These are phyloP conservation scores for Scartelaos histophorus DNA, from an alignment of 2,113 vertebrate genomes.

Conservation along the genomic window DNA sequence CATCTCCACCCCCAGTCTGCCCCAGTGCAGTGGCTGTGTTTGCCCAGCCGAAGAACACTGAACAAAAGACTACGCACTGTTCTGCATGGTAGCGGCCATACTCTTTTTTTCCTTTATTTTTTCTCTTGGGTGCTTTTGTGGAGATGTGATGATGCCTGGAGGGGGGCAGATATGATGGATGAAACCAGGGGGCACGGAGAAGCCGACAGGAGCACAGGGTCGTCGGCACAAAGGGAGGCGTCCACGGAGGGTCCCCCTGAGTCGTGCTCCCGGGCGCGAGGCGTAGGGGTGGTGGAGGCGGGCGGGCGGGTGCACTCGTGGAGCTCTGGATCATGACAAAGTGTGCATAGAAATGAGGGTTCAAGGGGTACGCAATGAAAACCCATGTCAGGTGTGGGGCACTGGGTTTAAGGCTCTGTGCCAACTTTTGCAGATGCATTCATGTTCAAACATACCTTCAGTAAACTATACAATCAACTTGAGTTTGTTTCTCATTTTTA, in stretches of 20 bases:
- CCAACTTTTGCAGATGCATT: background rate
- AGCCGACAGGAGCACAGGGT: conserved; percentile 25
- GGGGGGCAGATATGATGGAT: conserved; percentile 74
- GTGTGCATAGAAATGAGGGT: conserved; percentile 24
- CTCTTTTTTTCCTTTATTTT: conserved; percentile 57
- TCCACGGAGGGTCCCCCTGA: conserved; percentile 57
- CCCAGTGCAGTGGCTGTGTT: conserved; percentile 68
- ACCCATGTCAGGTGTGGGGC: background rate
- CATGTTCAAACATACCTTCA: no score
- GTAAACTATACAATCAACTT: no score
- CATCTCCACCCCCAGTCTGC: conserved; percentile 60
- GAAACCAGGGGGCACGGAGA: conserved; percentile 49
- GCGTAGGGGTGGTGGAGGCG: conserved; percentile 59
- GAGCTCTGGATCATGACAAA: conserved; percentile 30
- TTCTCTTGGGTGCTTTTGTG: conserved; percentile 70
- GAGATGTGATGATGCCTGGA: conserved; percentile 53
- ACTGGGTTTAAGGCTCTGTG: background rate
- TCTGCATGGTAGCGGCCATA: conserved; percentile 75
- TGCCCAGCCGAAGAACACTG: conserved; percentile 64
- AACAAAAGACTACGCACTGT: conserved; percentile 72
- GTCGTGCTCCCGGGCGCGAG: conserved; percentile 74
- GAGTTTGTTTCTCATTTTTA: no score
- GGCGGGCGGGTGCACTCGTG: conserved; percentile 44
- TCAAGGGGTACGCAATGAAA: background rate
- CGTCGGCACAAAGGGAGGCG: conserved; percentile 13